A percentile compares a stretch with the other conserved stretches of the same genome.
These are phyloP conservation scores for Raphicerus campestris DNA, from an alignment of 2,113 vertebrate species.

Conservation along the genomic window DNA sequence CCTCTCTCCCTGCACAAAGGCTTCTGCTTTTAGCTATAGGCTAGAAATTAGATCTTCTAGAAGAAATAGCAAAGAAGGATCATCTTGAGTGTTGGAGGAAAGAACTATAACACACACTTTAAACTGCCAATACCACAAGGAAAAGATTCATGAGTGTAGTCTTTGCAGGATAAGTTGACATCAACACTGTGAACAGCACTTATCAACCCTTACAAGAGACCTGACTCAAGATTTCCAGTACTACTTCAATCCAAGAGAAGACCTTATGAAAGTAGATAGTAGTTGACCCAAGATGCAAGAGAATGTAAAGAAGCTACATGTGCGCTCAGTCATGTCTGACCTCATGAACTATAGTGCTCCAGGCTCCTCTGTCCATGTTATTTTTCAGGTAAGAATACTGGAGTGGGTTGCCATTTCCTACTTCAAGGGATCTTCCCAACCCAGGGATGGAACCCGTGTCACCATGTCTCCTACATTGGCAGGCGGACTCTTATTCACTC, in stretches of 20 bases:
- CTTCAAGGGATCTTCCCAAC: neutral
- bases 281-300: neutral
- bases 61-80: neutral
- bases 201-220: neutral
- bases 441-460: neutral
- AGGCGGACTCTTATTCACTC: fast-evolving
- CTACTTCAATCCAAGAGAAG: neutral
- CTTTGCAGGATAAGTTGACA: neutral
- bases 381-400: neutral
- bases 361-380: neutral
- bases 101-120: neutral
- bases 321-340: neutral
- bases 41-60: neutral
- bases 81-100: neutral
- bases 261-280: neutral
- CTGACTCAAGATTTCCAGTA: neutral
- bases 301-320: neutral
- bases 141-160: neutral
- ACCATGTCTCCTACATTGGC: neutral
- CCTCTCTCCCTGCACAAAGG: neutral
- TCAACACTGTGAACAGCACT: neutral
- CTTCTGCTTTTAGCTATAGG: neutral
- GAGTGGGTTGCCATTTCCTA: neutral
- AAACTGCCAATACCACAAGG: neutral
- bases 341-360: neutral